A percentile compares a stretch with the other conserved stretches of the same genome.
Conservation (phyloP, 2,113 vertebrate species). For the Mola mola region DNA sequence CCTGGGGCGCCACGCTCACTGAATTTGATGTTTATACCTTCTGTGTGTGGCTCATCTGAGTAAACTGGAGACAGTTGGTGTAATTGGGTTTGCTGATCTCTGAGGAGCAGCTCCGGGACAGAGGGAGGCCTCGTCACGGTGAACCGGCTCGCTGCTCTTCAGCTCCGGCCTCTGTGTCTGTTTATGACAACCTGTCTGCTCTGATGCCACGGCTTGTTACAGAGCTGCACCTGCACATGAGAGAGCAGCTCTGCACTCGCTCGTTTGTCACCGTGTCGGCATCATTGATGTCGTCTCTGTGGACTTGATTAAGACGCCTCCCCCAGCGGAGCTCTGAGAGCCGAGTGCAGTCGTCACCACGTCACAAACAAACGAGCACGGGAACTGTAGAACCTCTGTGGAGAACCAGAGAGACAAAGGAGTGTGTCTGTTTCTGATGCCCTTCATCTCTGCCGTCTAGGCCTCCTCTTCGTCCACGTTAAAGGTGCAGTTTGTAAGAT, state of each 20-base stretch:
- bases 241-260: constrained; percentile 31
- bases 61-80: constrained; percentile 24
- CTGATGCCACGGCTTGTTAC: constrained; percentile 28
- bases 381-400: too few relatives aligned
- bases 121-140: constrained; percentile 8
- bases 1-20: background rate
- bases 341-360: constrained; percentile 41
- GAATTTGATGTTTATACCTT: constrained; percentile 21
- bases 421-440: too few relatives aligned
- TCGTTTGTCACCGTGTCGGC: constrained; percentile 44
- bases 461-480: too few relatives aligned
- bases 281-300: constrained; percentile 42
- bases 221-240: constrained; percentile 25
- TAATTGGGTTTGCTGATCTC: constrained; percentile 21
- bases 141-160: background rate
- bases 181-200: constrained; percentile 40
- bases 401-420: too few relatives aligned
- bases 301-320: constrained; percentile 39
- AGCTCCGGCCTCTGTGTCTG: constrained; percentile 27
- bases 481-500: too few relatives aligned
- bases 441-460: too few relatives aligned
- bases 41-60: constrained; percentile 27
- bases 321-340: constrained; percentile 12
- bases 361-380: constrained; percentile 18
- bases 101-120: constrained; percentile 4